Evolutionary conservation across 2,113 vertebrate genomes (phyloP), one percentile per base, ranked within the genome.

Genomic region (Nesogale talazaci): DNA sequence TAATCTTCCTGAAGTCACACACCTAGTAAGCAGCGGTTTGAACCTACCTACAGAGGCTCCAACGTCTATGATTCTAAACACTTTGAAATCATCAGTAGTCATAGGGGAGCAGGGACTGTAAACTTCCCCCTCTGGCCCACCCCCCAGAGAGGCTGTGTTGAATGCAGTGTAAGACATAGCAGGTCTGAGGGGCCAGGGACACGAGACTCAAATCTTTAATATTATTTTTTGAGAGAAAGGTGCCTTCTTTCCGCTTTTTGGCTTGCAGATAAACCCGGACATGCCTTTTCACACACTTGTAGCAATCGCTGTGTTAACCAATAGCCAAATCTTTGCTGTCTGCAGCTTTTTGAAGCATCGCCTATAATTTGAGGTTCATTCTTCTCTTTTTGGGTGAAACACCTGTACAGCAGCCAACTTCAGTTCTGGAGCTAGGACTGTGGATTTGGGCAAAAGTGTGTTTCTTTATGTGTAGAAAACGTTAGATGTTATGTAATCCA

Each of bases 71-170:
- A 7, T 57, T 81, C 52, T 61, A 36, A 15, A 65, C 16, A 42
- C 6, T 34, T 12, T 8, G n/a, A 5, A 52, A 52, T 1, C 2
- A 9, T 40, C 56, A 83, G 6, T 15, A 27, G 29, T 17, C 38
- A 85, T 61, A 75, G 75, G 38, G 57, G 25, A n/a, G 31, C 34
- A 59, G 52, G 42, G 34, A 29, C 69, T 2, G 1, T 0, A 3
- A n/a, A 2, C 59, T 46, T 46, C 69, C 10, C 25, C 15, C 29
- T 10, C 10, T 6, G n/a, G 12, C 8, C 69, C 6, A 16, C n/a
- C 6, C 38, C 1, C 1, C 0, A 0, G 36, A 56, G 27, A 86
- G 36, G 31, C n/a, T 6, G 52, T 11, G 31, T 42, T 6, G 74
- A 34, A n/a, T 0, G 22, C 46, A 52, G 34, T 40, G 87, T 23